These are phyloP conservation scores for Corapipo altera DNA, from an alignment of 2,113 vertebrate genomes.

Conservation along the genomic window DNA sequence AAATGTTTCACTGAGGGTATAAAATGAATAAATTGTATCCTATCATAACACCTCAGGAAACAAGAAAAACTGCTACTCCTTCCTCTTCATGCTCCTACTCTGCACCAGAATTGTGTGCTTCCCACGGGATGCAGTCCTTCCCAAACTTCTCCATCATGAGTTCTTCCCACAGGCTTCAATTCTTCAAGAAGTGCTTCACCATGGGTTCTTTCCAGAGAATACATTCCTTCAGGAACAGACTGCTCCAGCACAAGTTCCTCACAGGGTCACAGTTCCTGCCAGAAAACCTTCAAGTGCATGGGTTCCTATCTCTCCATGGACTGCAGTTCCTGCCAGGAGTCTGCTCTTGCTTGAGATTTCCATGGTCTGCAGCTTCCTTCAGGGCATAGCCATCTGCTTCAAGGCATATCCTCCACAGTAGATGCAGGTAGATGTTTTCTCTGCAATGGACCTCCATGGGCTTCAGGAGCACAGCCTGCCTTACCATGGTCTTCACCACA, in stretches of 20 bases:
- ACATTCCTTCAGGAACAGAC: not conserved
- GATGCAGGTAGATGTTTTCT: not conserved
- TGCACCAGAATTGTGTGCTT: rapidly evolving
- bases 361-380: not conserved
- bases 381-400: not conserved
- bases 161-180: not conserved
- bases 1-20: not conserved
- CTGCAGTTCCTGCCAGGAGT: not conserved
- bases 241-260: rapidly evolving
- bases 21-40: not conserved
- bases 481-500: not conserved
- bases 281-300: rapidly evolving
- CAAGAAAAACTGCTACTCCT: not conserved
- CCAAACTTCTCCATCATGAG: not conserved
- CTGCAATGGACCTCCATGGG: not conserved
- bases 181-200: not conserved
- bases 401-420: not conserved
- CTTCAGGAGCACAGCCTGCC: not conserved
- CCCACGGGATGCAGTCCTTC: not conserved
- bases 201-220: not conserved
- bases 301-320: not conserved
- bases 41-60: not conserved
- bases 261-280: not conserved
- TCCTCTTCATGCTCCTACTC: not conserved
- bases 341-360: not conserved